These are phyloP conservation scores for Myiopsitta monachus DNA, from an alignment of 2,113 vertebrate genomes.

Conservation along the genomic window DNA sequence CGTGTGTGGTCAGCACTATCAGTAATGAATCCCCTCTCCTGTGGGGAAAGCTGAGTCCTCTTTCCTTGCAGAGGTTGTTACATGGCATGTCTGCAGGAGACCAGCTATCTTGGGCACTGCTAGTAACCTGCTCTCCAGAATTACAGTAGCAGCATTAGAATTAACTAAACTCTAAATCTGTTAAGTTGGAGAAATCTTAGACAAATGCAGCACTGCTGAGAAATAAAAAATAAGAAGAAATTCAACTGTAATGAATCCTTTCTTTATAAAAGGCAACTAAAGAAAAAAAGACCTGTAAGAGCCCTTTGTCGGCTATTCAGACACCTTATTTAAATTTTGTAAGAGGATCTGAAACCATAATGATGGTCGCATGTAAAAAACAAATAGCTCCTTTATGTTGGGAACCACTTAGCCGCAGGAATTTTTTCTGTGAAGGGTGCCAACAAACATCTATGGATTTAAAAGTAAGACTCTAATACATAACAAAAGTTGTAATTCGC, in stretches of 20 bases:
- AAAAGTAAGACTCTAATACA: not conserved
- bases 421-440: not conserved
- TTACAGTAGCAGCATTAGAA: not conserved
- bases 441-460: not conserved
- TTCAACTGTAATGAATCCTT: conserved; percentile 10
- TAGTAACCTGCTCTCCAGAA: not conserved
- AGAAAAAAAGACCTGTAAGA: not conserved
- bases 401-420: not conserved
- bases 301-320: conserved; percentile 32
- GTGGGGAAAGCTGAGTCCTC: not conserved
- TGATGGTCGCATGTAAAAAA: not conserved
- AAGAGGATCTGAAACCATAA: conserved; percentile 27
- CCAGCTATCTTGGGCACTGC: not conserved
- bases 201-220: not conserved
- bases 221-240: conserved; percentile 47
- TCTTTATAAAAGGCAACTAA: not conserved
- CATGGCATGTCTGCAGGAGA: not conserved
- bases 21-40: not conserved
- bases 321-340: conserved; percentile 45
- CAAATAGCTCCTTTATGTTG: not conserved
- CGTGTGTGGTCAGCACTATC: not conserved
- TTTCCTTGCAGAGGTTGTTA: not conserved
- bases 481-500: not conserved
- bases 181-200: conserved; percentile 23
- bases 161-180: not conserved